These are phyloP conservation scores for Peromyscus melanophrys DNA, from an alignment of 2,797 vertebrate species.

Conservation along the genomic window DNA sequence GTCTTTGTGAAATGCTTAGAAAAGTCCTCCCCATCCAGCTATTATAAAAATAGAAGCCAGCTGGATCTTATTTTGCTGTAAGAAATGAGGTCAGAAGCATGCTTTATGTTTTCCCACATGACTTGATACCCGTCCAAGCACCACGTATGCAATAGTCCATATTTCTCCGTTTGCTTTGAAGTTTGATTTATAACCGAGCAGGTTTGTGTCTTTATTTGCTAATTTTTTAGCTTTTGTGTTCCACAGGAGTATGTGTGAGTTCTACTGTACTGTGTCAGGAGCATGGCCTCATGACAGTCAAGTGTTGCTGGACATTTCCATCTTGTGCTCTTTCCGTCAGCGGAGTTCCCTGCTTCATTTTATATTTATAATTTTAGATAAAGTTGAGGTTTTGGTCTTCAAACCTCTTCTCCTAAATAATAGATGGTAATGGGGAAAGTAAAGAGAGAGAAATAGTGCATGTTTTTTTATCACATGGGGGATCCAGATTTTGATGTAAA, in stretches of 20 bases:
- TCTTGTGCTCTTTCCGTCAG: neutral
- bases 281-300: neutral
- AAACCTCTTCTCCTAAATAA: conserved; percentile 38
- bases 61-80: conserved; percentile 81
- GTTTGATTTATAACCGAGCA: conserved; percentile 68
- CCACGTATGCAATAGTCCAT: conserved; percentile 64
- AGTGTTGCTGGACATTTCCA: neutral
- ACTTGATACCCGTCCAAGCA: conserved; percentile 74
- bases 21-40: conserved; percentile 67
- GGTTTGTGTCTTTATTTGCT: conserved; percentile 68
- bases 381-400: conserved; percentile 22
- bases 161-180: conserved; percentile 73
- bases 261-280: conserved; percentile 8
- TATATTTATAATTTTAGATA: conserved; percentile 67
- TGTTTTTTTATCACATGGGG: neutral
- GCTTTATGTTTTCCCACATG: conserved; percentile 79
- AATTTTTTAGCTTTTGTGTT: conserved; percentile 67
- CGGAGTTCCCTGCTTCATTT: conserved; percentile 60
- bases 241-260: conserved; percentile 6
- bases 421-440: neutral
- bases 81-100: conserved; percentile 80
- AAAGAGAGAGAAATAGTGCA: neutral
- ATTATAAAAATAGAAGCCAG: conserved; percentile 81
- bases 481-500: neutral
- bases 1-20: conserved; percentile 75